Conservation (phyloP, 2,888 invertebrate genomes). For the Drosophila austrosaltans region DNA sequence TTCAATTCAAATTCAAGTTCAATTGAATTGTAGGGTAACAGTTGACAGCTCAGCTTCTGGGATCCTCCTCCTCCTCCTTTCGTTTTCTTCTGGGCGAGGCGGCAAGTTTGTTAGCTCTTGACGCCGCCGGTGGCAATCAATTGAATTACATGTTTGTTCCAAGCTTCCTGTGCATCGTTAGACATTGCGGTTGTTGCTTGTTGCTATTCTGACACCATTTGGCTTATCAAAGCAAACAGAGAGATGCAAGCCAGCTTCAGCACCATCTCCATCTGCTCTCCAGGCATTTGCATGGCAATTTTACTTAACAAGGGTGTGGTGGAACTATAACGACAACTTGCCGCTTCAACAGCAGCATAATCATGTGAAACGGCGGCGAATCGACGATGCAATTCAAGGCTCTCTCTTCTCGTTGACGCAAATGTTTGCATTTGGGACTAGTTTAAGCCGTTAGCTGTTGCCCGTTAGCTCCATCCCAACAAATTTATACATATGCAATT, state of each 20-base stretch:
- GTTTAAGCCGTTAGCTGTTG: conserved; percentile 40
- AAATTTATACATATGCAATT: conserved; percentile 29
- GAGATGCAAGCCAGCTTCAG: conserved; percentile 8
- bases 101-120: conserved; percentile 44
- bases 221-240: conserved; percentile 32
- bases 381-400: conserved; percentile 36
- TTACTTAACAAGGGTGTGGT: conserved; percentile 60
- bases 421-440: conserved; percentile 37
- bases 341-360: conserved; percentile 46
- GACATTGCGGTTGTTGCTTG: conserved; percentile 30
- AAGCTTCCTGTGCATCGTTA: conserved; percentile 71
- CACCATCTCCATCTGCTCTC: conserved; percentile 28
- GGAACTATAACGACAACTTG: conserved; percentile 46
- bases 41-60: neutral
- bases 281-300: conserved; percentile 70
- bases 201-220: conserved; percentile 50
- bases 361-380: conserved; percentile 52
- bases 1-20: conserved; percentile 67
- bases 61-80: conserved; percentile 25
- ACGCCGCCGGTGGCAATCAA: conserved; percentile 62
- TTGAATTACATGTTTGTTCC: conserved; percentile 69
- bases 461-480: conserved; percentile 28
- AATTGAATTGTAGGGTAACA: conserved; percentile 61
- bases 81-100: conserved; percentile 17
- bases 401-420: conserved; percentile 22